These are phyloP conservation scores for Halcyon senegalensis DNA, from an alignment of 2,113 vertebrate genomes.

Conservation along the genomic window DNA sequence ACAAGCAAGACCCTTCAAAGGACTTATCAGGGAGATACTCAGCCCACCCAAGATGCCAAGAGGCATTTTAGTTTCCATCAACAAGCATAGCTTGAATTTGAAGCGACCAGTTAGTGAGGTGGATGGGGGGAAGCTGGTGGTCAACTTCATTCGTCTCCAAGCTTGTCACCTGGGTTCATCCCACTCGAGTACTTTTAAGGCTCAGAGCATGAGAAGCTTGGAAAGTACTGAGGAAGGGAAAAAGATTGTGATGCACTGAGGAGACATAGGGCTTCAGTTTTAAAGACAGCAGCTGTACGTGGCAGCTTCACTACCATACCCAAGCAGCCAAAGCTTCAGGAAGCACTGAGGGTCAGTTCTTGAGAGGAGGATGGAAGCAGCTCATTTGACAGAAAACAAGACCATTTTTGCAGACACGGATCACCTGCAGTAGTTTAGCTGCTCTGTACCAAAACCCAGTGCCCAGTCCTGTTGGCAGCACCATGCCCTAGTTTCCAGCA, in stretches of 20 bases:
- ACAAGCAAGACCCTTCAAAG: not conserved
- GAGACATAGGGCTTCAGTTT: not conserved
- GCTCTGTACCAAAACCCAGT: not conserved
- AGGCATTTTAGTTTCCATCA: not conserved
- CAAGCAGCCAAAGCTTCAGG: not conserved
- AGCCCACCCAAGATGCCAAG: not conserved
- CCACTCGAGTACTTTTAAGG: not conserved
- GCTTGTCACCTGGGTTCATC: not conserved
- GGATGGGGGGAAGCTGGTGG: not conserved
- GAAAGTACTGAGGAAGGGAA: not conserved
- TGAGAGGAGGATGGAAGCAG: not conserved
- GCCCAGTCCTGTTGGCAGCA: not conserved
- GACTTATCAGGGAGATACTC: not conserved
- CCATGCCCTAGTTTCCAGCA: not conserved
- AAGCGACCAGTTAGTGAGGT: not conserved
- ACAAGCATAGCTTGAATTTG: fast-evolving
- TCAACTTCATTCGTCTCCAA: not conserved
- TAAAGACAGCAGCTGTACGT: fast-evolving
- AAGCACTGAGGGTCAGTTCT: not conserved
- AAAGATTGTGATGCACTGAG: not conserved
- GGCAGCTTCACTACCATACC: not conserved
- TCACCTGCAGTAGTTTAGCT: not conserved
- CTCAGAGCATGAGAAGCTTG: not conserved
- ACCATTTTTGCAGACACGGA: not conserved
- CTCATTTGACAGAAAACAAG: not conserved